Evolutionary conservation across 1,140 invertebrate genomes (phyloP).

Genomic region (Bradynema listronoti): DNA sequence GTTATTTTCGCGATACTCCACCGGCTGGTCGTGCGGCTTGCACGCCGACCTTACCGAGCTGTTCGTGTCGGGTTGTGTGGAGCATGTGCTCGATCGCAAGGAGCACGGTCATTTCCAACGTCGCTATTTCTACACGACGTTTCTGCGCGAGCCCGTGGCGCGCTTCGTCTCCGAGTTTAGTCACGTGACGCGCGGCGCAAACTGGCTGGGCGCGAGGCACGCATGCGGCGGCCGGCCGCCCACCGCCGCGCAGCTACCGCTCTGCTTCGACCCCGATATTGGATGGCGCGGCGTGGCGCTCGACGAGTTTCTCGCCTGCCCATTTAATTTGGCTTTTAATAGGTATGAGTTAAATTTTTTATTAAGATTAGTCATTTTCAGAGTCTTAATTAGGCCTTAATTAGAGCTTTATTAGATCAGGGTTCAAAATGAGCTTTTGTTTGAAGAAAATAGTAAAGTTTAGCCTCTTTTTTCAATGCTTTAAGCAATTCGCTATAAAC

Average conservation of each 20-base stretch:
- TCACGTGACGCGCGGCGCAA: conserved; percentile 90
- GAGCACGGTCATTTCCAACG: conserved; percentile 53
- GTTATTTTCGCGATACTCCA: conserved; percentile 95
- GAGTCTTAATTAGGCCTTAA: background rate
- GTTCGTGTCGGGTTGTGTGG: conserved; percentile 68
- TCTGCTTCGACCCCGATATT: conserved; percentile 60
- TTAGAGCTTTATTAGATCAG: no score
- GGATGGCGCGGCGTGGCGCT: conserved; percentile 61
- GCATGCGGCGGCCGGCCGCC: conserved; percentile 75
- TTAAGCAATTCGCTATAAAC: background rate
- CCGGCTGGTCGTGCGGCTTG: conserved; percentile 95
- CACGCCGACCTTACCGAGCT: conserved; percentile 98
- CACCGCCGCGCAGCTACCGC: conserved; percentile 64
- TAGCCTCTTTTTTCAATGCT: background rate
- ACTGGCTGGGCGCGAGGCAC: conserved; percentile 79
- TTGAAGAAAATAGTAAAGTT: background rate
- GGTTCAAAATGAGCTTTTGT: background rate
- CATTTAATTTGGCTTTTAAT: conserved; percentile 86
- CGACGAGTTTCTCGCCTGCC: conserved; percentile 70
- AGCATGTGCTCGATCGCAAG: conserved; percentile 58
- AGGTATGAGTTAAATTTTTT: conserved; percentile 67
- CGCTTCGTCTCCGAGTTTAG: conserved; percentile 86
- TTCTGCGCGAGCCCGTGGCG: conserved; percentile 79
- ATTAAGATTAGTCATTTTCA: background rate
- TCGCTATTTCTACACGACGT: conserved; percentile 86